phyloP scores from a whole-genome alignment of 2,888 invertebrate genomes.

The Mystacides longicornis region DNA sequence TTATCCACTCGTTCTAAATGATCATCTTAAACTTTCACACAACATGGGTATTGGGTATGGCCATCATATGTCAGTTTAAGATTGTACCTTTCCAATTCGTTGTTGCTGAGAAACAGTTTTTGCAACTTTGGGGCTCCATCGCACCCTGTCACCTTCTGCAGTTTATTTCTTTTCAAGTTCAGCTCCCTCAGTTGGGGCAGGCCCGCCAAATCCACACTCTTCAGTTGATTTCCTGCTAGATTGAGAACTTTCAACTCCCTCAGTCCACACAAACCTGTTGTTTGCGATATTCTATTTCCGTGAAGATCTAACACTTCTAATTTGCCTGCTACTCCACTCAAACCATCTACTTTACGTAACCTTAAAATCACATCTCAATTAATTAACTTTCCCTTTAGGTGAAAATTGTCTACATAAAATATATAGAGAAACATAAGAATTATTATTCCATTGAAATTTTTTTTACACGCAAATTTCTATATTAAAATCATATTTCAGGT shows the following conservation, averaged over 20 bases:
- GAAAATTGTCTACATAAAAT: too few relatives aligned
- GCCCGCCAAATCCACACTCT: conserved; percentile 69
- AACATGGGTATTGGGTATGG: too few relatives aligned
- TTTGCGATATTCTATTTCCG: conserved; percentile 79
- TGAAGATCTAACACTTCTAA: conserved; percentile 89
- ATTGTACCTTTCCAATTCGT: conserved; percentile 59
- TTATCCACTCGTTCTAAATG: too few relatives aligned
- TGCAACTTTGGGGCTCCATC: conserved; percentile 67
- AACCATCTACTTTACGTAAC: conserved; percentile 70
- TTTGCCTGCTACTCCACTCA: conserved; percentile 59
- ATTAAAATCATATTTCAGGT: too few relatives aligned
- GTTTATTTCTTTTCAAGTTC: conserved; percentile 79
- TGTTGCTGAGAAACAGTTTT: conserved; percentile 77
- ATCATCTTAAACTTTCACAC: too few relatives aligned
- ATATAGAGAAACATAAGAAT: too few relatives aligned
- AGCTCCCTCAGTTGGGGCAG: conserved; percentile 73
- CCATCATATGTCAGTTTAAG: too few relatives aligned
- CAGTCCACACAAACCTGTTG: conserved; percentile 61
- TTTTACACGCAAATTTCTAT: too few relatives aligned
- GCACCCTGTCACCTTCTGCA: conserved; percentile 74
- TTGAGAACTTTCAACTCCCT: conserved; percentile 82
- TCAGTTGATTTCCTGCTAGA: conserved; percentile 85
- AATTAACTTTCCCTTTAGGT: too few relatives aligned
- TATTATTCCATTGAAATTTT: too few relatives aligned
- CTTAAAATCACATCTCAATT: conserved; percentile 38